Evolutionary conservation across 2,113 vertebrate species (phyloP).

Genomic region (Alces alces): DNA sequence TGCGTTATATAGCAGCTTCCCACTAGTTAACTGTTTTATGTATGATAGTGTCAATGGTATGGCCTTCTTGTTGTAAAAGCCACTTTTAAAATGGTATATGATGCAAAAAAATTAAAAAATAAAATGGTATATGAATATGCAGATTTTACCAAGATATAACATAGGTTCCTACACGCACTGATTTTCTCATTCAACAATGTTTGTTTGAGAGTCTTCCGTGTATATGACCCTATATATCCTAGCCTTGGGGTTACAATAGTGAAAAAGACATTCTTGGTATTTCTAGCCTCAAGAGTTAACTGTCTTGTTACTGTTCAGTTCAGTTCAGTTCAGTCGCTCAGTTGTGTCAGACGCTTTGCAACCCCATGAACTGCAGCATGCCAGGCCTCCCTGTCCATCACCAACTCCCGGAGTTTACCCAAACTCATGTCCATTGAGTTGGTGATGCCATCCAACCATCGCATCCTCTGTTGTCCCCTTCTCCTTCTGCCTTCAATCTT

Average conservation of each 20-base stretch:
- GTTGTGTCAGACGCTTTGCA: no score
- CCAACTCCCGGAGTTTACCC: no score
- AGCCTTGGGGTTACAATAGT: not conserved
- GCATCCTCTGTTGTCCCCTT: no score
- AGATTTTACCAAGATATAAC: not conserved
- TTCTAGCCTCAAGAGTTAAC: not conserved
- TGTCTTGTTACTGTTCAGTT: not conserved
- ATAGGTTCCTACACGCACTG: not conserved
- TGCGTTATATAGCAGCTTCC: not conserved
- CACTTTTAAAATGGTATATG: not conserved
- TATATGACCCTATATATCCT: not conserved
- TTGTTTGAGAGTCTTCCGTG: not conserved
- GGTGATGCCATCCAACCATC: no score
- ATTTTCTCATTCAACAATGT: constrained; percentile 16
- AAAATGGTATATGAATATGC: not conserved
- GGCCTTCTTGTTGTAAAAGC: not conserved
- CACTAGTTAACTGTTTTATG: not conserved
- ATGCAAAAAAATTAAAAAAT: not conserved
- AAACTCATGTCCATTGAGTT: no score
- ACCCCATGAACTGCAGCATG: no score
- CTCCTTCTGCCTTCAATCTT: no score
- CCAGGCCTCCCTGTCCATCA: no score
- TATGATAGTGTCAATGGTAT: not conserved
- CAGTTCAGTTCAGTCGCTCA: no score
- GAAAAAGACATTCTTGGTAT: not conserved